phyloP scores from a whole-genome alignment of 2,113 vertebrate species.

The Leptobrachium ailaonicum region DNA sequence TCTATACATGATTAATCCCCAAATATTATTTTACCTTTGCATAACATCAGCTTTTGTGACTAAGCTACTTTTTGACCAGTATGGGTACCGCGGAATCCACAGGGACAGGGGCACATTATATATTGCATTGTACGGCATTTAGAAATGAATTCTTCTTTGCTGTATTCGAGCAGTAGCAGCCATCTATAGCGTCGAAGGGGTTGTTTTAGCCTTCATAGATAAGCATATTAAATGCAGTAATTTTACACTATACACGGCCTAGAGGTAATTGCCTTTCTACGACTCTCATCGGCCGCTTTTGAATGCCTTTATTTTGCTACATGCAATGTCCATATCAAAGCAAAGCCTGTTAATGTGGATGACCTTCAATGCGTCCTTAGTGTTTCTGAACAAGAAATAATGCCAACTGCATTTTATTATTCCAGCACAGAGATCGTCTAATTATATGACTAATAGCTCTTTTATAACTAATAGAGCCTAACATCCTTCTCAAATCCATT shows the following conservation, averaged over 20 bases:
- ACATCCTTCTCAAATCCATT: slow-evolving; percentile 28
- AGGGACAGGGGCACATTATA: too few species aligned
- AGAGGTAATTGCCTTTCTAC: neutral
- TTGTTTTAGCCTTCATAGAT: neutral
- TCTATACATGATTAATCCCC: too few species aligned
- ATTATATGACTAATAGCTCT: slow-evolving; percentile 43
- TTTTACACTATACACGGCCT: neutral
- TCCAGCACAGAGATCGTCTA: slow-evolving; percentile 34
- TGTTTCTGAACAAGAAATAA: slow-evolving; percentile 1
- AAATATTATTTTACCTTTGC: too few species aligned
- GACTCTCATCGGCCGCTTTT: neutral
- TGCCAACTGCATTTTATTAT: slow-evolving; percentile 12
- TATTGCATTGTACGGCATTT: too few species aligned
- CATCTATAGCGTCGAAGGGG: too few species aligned
- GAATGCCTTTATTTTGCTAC: neutral
- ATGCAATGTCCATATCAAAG: neutral
- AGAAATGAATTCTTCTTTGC: too few species aligned
- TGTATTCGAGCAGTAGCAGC: too few species aligned
- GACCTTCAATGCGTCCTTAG: slow-evolving; percentile 31
- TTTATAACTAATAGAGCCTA: slow-evolving; percentile 32
- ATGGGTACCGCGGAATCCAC: too few species aligned
- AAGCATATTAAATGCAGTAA: neutral
- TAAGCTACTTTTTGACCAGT: too few species aligned
- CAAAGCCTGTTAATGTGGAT: neutral
- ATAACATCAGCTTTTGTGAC: too few species aligned